Conservation (phyloP, 2,888 invertebrate genomes). For the Macrostomum cliftonense region DNA sequence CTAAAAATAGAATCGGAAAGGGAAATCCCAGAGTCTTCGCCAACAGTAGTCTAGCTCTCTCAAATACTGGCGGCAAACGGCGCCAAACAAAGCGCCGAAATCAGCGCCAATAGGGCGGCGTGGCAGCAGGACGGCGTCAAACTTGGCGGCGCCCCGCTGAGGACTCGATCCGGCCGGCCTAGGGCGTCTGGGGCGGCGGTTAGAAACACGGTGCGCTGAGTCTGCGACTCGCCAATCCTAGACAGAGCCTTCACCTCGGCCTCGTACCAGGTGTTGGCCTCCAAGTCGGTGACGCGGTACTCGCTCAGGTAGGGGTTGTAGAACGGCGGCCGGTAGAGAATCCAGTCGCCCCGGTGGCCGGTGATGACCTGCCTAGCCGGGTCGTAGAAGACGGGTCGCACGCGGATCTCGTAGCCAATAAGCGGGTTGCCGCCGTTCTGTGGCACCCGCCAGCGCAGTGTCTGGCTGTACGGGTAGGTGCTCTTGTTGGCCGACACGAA, state of each 20-base stretch:
- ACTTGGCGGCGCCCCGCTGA: no score
- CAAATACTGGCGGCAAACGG: no score
- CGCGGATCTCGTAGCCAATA: slow-evolving; percentile 4
- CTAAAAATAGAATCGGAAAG: no score
- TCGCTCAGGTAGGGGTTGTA: slow-evolving; percentile 5
- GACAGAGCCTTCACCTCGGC: no score
- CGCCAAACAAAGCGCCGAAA: no score
- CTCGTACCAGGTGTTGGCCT: slow-evolving; percentile 5
- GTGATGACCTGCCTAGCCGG: neutral
- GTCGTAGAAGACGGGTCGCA: neutral
- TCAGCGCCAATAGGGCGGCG: no score
- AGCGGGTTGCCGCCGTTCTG: slow-evolving; percentile 5
- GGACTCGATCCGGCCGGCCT: slow-evolving; percentile 4
- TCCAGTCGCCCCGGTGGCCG: neutral
- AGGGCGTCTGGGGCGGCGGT: slow-evolving; percentile 3
- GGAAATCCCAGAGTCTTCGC: no score
- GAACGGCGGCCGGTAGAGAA: slow-evolving; percentile 3
- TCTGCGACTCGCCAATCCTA: no score
- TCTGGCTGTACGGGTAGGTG: slow-evolving; percentile 7
- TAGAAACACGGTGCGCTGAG: neutral
- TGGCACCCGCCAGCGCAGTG: slow-evolving; percentile 7
- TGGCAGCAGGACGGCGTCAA: no score
- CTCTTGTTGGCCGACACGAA: slow-evolving; percentile 1
- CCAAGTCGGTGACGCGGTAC: slow-evolving; percentile 3
- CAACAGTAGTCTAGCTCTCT: no score